These are phyloP conservation scores for Pseudotriccus pelzelni DNA, from an alignment of 2,797 vertebrate species.

Conservation along the genomic window DNA sequence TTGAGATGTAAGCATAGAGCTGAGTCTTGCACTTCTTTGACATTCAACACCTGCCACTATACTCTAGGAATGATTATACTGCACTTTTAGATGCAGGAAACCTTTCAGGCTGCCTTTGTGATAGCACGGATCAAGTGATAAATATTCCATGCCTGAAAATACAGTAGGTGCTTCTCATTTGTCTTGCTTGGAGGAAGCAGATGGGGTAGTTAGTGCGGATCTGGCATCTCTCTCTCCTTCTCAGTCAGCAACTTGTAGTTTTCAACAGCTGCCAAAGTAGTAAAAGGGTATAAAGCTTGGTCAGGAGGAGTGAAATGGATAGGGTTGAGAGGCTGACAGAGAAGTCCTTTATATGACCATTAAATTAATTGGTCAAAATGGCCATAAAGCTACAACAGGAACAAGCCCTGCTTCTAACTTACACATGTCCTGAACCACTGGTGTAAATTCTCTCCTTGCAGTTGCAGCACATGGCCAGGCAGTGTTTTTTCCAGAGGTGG, in stretches of 20 bases:
- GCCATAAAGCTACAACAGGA: neutral
- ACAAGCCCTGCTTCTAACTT: neutral
- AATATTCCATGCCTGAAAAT: neutral
- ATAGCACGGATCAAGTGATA: neutral
- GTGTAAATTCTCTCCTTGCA: neutral
- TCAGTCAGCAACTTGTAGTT: neutral
- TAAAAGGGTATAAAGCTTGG: neutral
- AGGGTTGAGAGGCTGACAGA: neutral
- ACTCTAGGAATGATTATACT: neutral
- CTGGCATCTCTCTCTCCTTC: neutral
- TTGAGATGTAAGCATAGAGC: neutral
- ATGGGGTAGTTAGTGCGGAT: neutral
- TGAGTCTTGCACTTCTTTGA: neutral
- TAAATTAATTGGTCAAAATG: neutral
- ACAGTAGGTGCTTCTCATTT: neutral
- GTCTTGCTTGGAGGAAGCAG: neutral
- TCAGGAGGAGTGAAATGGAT: neutral
- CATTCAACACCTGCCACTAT: neutral
- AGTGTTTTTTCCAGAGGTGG: neutral
- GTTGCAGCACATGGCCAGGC: neutral
- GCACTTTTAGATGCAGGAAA: neutral
- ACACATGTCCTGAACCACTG: neutral
- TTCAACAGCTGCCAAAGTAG: neutral
- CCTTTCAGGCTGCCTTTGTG: neutral
- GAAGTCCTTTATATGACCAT: neutral